phyloP scores from a whole-genome alignment of 1,140 invertebrate species.

The Grapholita molesta region DNA sequence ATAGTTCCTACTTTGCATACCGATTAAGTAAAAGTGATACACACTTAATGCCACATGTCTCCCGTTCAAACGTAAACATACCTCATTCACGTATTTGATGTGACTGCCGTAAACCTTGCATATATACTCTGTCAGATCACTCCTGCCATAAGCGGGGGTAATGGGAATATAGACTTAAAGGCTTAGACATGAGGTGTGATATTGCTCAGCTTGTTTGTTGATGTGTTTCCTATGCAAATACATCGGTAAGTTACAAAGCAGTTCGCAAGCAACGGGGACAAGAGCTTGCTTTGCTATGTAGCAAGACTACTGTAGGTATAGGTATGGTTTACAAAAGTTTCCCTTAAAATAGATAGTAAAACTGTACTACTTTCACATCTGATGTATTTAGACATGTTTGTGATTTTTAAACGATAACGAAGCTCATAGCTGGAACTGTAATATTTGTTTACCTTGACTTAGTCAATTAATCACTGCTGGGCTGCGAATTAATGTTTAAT shows the following conservation, averaged over 20 bases:
- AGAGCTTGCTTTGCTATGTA: neutral
- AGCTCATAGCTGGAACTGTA: too few relatives aligned
- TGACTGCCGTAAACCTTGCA: neutral
- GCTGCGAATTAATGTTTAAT: too few relatives aligned
- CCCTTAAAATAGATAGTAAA: too few relatives aligned
- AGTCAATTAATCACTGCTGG: too few relatives aligned
- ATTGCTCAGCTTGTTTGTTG: neutral
- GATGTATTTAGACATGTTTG: too few relatives aligned
- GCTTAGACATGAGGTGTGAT: neutral
- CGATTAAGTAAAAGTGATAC: neutral
- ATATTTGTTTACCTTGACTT: too few relatives aligned
- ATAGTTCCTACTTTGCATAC: neutral
- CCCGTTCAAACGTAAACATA: neutral
- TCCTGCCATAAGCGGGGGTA: neutral
- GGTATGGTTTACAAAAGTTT: too few relatives aligned
- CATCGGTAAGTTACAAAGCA: constrained; percentile 1
- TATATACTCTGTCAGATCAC: neutral
- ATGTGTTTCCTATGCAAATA: constrained; percentile 11
- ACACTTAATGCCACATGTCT: neutral
- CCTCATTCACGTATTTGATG: neutral
- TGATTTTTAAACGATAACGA: too few relatives aligned
- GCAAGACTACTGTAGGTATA: neutral
- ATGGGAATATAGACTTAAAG: neutral
- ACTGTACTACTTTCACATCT: too few relatives aligned
- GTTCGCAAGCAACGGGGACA: neutral